These are phyloP conservation scores for Meloidogyne floridensis DNA, from an alignment of 1,140 invertebrate species.

Conservation along the genomic window DNA sequence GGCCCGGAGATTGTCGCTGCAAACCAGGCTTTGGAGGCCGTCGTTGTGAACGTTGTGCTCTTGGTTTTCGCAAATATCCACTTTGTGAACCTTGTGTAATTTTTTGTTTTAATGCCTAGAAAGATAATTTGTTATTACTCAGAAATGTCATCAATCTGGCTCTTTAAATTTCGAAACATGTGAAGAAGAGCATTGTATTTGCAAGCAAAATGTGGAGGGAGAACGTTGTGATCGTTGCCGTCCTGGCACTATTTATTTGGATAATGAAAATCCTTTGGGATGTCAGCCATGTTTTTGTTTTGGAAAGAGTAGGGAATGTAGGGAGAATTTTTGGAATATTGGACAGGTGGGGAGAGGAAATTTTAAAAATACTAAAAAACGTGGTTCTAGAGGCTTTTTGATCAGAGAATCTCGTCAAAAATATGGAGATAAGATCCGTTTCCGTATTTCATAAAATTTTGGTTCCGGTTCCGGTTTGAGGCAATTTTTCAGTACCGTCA, in stretches of 20 bases:
- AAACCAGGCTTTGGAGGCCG: conserved; percentile 78
- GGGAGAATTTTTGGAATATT: conserved; percentile 70
- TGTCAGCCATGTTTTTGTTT: conserved; percentile 90
- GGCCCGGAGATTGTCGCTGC: conserved; percentile 80
- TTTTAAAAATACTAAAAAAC: background rate
- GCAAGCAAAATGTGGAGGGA: conserved; percentile 73
- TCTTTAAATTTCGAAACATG: conserved; percentile 73
- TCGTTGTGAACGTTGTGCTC: conserved; percentile 81
- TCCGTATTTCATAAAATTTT: too few relatives aligned
- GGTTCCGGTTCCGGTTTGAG: too few relatives aligned
- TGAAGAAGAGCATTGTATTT: conserved; percentile 77
- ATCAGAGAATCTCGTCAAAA: too few relatives aligned
- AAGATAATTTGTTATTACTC: background rate
- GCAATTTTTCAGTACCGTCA: too few relatives aligned
- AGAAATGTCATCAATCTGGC: conserved; percentile 76
- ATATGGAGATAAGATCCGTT: too few relatives aligned
- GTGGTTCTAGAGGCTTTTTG: too few relatives aligned
- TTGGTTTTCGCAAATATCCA: conserved; percentile 80
- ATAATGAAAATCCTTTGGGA: conserved; percentile 76
- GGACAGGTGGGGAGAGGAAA: conserved; percentile 68
- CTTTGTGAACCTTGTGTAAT: conserved; percentile 77
- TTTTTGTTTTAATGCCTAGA: background rate
- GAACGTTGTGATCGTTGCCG: conserved; percentile 73
- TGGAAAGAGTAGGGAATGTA: conserved; percentile 77
- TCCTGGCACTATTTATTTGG: conserved; percentile 80